Conservation (phyloP, 2,113 vertebrate genomes). For the Thamnophis sirtalis region DNA sequence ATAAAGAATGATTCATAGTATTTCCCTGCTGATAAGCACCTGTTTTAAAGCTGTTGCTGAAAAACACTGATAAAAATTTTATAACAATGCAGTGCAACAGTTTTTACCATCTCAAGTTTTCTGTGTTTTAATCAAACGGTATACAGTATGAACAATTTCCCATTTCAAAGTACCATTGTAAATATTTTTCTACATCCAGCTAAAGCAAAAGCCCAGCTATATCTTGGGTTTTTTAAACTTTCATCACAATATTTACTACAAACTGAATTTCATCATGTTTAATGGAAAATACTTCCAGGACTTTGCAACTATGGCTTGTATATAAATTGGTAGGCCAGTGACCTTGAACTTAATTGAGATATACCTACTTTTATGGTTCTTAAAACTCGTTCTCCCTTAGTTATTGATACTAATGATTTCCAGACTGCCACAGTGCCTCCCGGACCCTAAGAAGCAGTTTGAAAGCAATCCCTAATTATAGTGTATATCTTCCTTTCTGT, state of each 20-base stretch:
- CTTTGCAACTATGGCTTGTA: not conserved
- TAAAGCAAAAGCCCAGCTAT: not conserved
- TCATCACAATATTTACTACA: not conserved
- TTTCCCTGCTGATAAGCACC: constrained; percentile 39
- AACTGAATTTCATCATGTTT: not conserved
- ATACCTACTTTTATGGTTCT: not conserved
- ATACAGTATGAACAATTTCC: constrained; percentile 9
- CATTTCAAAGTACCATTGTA: not conserved
- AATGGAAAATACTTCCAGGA: not conserved
- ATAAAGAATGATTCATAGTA: constrained; percentile 37
- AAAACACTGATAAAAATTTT: constrained; percentile 27
- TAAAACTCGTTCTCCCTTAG: not conserved
- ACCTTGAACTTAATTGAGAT: not conserved
- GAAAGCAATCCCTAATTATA: not conserved
- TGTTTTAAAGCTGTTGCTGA: constrained; percentile 48
- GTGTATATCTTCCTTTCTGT: not conserved
- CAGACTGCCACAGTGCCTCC: not conserved
- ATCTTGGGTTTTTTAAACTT: not conserved
- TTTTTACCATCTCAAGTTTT: constrained; percentile 4
- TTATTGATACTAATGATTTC: not conserved
- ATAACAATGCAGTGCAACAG: constrained; percentile 30
- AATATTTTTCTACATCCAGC: not conserved
- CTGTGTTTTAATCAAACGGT: constrained; percentile 11
- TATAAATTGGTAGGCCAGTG: not conserved
- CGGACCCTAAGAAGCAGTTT: not conserved